phyloP scores from a whole-genome alignment of 2,113 vertebrate species.

The Taurulus bubalis region DNA sequence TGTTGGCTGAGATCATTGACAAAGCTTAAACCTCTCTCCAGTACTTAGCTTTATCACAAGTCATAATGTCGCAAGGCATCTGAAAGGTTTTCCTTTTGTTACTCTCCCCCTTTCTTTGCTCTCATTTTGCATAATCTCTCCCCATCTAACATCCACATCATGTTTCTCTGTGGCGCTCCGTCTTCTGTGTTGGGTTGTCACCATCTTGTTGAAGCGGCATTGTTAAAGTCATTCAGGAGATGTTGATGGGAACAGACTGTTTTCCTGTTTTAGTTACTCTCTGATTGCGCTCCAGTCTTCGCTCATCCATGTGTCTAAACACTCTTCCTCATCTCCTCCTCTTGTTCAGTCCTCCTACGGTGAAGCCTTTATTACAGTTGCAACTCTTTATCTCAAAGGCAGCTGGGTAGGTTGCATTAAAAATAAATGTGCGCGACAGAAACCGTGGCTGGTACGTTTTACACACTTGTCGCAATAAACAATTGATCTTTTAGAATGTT shows the following conservation, averaged over 20 bases:
- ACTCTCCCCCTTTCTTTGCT: constrained; percentile 23
- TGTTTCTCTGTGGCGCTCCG: constrained; percentile 41
- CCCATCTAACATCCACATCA: constrained; percentile 35
- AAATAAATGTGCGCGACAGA: constrained; percentile 38
- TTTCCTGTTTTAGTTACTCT: constrained; percentile 77
- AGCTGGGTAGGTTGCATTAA: constrained; percentile 21
- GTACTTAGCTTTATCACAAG: constrained; percentile 38
- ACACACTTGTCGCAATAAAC: constrained; percentile 8
- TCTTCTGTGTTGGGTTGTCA: constrained; percentile 68
- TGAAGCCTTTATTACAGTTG: constrained; percentile 13
- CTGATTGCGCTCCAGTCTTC: constrained; percentile 74
- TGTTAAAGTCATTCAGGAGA: constrained; percentile 64
- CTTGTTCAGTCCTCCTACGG: constrained; percentile 25
- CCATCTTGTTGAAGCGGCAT: constrained; percentile 63
- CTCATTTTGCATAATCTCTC: constrained; percentile 54
- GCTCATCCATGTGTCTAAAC: constrained; percentile 74
- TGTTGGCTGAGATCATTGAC: constrained; percentile 21
- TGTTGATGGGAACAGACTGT: constrained; percentile 67
- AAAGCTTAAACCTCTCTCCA: constrained; percentile 4
- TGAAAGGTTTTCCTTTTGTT: constrained; percentile 22
- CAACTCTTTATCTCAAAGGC: constrained; percentile 28
- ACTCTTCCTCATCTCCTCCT: constrained; percentile 43
- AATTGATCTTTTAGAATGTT: constrained; percentile 11
- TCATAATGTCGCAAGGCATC: constrained; percentile 35
- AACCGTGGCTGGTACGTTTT: constrained; percentile 7